Conservation (phyloP, 1,140 invertebrate genomes). For the Apis dorsata region DNA sequence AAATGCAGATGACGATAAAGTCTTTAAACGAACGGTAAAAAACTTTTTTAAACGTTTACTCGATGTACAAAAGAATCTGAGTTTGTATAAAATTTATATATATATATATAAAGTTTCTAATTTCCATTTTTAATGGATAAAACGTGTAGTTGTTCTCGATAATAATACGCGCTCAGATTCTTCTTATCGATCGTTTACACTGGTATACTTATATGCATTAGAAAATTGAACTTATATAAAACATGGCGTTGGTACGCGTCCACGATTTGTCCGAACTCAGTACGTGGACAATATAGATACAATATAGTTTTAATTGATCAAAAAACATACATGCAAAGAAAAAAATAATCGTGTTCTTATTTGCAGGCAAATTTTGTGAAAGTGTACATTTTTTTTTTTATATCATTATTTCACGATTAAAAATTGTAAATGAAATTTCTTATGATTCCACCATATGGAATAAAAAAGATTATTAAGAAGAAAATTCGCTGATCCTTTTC, state of each 20-base stretch:
- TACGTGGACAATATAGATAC: constrained; percentile 4
- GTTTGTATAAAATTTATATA: not conserved
- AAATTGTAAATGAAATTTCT: not conserved
- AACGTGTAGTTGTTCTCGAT: not conserved
- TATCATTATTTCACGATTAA: not conserved
- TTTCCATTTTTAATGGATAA: not conserved
- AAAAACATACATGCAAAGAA: constrained; percentile 29
- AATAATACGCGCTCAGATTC: constrained; percentile 7
- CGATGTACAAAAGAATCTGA: constrained; percentile 12
- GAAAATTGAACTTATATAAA: constrained; percentile 53
- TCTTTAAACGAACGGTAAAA: constrained; percentile 56
- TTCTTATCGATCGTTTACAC: constrained; percentile 33
- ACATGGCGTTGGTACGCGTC: constrained; percentile 29
- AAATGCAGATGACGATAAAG: constrained; percentile 57
- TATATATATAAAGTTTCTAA: not conserved
- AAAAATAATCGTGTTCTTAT: constrained; percentile 7
- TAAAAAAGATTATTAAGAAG: not conserved
- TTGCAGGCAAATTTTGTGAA: constrained; percentile 14
- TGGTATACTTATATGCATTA: constrained; percentile 44
- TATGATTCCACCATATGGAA: not conserved
- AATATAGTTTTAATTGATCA: constrained; percentile 3
- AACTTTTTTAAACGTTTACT: constrained; percentile 34
- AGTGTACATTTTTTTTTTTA: not conserved
- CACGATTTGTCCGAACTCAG: not conserved
- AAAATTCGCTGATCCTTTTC: constrained; percentile 12